Evolutionary conservation across 2,797 vertebrate species (phyloP), one percentile per base, ranked within the genome.

Genomic region (Sebastes itinus): DNA sequence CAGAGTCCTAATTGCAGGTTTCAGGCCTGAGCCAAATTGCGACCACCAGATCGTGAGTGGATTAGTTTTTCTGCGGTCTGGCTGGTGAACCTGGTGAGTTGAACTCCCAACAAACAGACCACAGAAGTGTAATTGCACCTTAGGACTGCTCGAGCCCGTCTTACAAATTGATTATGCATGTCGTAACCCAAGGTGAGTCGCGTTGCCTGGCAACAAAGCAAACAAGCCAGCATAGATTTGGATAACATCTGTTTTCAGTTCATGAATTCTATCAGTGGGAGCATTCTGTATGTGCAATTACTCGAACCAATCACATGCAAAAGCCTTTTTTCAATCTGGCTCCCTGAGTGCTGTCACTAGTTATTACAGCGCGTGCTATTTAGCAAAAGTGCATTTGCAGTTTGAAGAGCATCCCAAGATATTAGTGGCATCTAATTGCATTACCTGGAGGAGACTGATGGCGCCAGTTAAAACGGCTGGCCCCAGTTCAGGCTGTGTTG

Each of bases 371-470:
- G 90, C 75, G 73, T 92, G 94, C 94, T 96, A 92, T 95, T 96
- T 95, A 95, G 94, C 92, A 95, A 95, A 95, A 95, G 93, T 94
- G 95, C 94, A 95, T 96, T 96, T 96, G 94, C 94, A 94, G 94
- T 94, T 95, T 96, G 92, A 96, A 96, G 94, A 96, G 95, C 95
- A 95, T 95, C 95, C 94, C 93, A 89, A 95, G 94, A 95, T 96
- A 96, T 96, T 96, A 96, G 95, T 96, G 94, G 94, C 93, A 95
- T 95, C 95, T 96, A 96, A 97, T 96, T 96, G 95, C 95, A 96
- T 97, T 97, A 96, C 95, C 95, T 96, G 94, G 78, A 95, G 94
- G 93, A 96, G 96, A 96, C 94, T 94, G 94, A 96, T 95, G 96
- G 96, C 95, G 95, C 96, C 96, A 93, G 94, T 94, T 95, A 95